Evolutionary conservation across 2,888 invertebrate species (phyloP).

Genomic region (Cheilosia soror): DNA sequence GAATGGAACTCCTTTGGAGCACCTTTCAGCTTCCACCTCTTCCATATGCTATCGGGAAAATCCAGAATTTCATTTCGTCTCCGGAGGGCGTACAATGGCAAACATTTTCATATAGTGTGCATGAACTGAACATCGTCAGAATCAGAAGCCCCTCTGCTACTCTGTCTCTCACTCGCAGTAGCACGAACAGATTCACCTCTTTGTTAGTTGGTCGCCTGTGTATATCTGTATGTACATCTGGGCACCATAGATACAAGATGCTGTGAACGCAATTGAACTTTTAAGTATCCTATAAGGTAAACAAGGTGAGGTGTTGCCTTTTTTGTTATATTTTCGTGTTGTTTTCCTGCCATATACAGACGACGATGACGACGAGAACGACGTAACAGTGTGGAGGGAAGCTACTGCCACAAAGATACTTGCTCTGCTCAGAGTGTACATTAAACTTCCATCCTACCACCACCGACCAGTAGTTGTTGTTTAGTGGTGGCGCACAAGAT

Average conservation of each 20-base stretch:
- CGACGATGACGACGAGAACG: conserved; percentile 4
- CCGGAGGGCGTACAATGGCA: conserved; percentile 23
- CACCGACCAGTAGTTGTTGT: conserved; percentile 27
- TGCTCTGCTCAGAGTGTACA: conserved; percentile 26
- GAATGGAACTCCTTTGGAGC: conserved; percentile 8
- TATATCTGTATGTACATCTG: conserved; percentile 7
- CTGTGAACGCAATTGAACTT: conserved; percentile 72
- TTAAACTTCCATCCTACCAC: conserved; percentile 35
- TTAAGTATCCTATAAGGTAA: conserved; percentile 70
- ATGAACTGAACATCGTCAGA: conserved; percentile 8
- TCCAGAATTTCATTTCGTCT: conserved; percentile 39
- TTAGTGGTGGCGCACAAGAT: conserved; percentile 33
- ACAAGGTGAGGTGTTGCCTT: conserved; percentile 63
- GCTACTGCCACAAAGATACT: conserved; percentile 6
- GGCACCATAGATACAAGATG: conserved; percentile 47
- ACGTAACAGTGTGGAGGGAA: conserved; percentile 3
- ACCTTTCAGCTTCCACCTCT: neutral
- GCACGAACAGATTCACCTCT: conserved; percentile 32
- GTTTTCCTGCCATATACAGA: conserved; percentile 27
- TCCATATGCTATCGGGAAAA: conserved; percentile 13
- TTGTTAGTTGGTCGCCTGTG: neutral
- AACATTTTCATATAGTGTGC: conserved; percentile 24
- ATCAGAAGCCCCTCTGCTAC: conserved; percentile 3
- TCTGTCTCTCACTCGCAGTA: neutral
- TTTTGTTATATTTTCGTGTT: conserved; percentile 21